These are phyloP conservation scores for Oryzias celebensis DNA, from an alignment of 2,113 vertebrate genomes.

Conservation along the genomic window DNA sequence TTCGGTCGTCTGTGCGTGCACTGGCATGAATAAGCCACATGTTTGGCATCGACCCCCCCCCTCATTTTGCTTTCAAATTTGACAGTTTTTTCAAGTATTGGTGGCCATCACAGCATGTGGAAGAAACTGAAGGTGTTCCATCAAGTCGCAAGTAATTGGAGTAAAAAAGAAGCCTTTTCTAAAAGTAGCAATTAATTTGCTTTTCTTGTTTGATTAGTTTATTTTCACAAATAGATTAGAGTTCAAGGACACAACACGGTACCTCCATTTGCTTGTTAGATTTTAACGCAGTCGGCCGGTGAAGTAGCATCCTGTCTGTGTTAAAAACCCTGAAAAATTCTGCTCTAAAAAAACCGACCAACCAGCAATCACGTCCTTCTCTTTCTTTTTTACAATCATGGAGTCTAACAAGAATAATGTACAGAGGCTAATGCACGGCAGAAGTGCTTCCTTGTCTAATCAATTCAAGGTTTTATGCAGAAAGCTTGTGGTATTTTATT, in stretches of 20 bases:
- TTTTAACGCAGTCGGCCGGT: neutral
- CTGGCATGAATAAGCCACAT: neutral
- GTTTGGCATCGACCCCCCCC: slow-evolving; percentile 15
- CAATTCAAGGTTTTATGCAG: slow-evolving; percentile 22
- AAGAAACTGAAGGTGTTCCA: neutral
- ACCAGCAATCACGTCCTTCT: neutral
- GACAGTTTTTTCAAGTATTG: slow-evolving; percentile 31
- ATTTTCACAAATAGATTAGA: slow-evolving; percentile 43
- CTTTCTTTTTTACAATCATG: neutral
- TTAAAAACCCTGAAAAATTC: slow-evolving; percentile 34
- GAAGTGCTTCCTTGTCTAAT: slow-evolving; percentile 27
- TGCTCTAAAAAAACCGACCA: slow-evolving; percentile 17
- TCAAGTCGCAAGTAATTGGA: too few relatives aligned
- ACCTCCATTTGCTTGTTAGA: slow-evolving; percentile 26
- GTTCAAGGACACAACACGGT: slow-evolving; percentile 48
- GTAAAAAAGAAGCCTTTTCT: slow-evolving; percentile 11
- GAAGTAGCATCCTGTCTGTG: slow-evolving; percentile 18
- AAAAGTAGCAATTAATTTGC: slow-evolving; percentile 14
- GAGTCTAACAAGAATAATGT: slow-evolving; percentile 3
- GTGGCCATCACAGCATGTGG: slow-evolving; percentile 4
- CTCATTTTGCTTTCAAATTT: slow-evolving; percentile 20
- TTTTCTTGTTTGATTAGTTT: slow-evolving; percentile 40
- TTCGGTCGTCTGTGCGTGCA: slow-evolving; percentile 9
- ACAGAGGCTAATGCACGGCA: slow-evolving; percentile 5
- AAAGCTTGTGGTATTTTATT: slow-evolving; percentile 17